Percentiles rank a stretch among this genome's conserved stretches.
These are phyloP conservation scores for Larimichthys polyactis DNA, from an alignment of 2,113 vertebrate species.

Conservation along the genomic window DNA sequence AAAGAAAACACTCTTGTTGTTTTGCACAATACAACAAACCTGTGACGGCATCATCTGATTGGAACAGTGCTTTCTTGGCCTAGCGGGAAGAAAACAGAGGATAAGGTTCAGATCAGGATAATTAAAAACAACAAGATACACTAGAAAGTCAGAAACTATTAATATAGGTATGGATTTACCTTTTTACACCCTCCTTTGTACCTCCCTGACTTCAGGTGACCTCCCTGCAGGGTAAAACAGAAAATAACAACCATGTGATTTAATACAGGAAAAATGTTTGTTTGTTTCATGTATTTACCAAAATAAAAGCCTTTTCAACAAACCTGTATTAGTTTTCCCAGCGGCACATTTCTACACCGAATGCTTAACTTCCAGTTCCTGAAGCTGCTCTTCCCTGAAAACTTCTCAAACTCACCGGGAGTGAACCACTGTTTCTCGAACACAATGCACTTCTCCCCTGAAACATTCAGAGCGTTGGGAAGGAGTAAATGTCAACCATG, in stretches of 20 bases:
- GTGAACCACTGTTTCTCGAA: conserved; percentile 58
- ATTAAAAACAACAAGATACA: not conserved
- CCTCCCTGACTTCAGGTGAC: conserved; percentile 32
- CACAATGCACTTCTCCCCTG: conserved; percentile 75
- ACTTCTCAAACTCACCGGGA: conserved; percentile 72
- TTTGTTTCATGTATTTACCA: not conserved
- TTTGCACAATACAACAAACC: conserved; percentile 44
- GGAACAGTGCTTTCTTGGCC: conserved; percentile 37
- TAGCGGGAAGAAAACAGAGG: conserved; percentile 12
- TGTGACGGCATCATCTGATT: not conserved
- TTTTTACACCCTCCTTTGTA: conserved; percentile 21
- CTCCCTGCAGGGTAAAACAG: conserved; percentile 31
- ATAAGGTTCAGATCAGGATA: not conserved
- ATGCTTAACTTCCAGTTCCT: conserved; percentile 82
- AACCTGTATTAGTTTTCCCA: conserved; percentile 76
- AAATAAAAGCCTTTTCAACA: not conserved
- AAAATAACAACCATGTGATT: not conserved
- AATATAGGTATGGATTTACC: conserved; percentile 10
- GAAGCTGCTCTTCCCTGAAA: conserved; percentile 43
- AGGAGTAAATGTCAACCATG: not conserved
- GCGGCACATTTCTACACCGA: conserved; percentile 45
- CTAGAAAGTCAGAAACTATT: not conserved
- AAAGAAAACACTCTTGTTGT: not conserved
- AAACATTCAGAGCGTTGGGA: not conserved
- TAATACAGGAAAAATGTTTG: too few relatives aligned